These are phyloP conservation scores for Lampris megalopsis DNA, from an alignment of 2,113 vertebrate species.

Conservation along the genomic window DNA sequence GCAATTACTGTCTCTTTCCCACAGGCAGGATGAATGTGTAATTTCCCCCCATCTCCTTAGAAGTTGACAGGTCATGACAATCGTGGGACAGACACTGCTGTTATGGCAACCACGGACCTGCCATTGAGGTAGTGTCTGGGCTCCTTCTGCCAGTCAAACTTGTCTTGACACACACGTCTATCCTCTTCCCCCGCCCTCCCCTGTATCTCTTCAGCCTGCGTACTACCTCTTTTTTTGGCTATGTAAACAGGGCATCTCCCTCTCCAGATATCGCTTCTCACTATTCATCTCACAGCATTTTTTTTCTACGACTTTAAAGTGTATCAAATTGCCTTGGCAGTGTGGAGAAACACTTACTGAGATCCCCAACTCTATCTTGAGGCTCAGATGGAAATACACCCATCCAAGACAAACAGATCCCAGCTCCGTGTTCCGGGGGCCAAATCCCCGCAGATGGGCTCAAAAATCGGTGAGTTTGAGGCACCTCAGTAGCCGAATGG, in stretches of 20 bases:
- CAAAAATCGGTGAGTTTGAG: slow-evolving; percentile 18
- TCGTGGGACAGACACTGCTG: slow-evolving; percentile 60
- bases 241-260: slow-evolving; percentile 10
- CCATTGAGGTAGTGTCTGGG: slow-evolving; percentile 51
- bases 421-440: slow-evolving; percentile 29
- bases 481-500: too few relatives aligned
- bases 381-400: slow-evolving; percentile 31
- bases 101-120: slow-evolving; percentile 71
- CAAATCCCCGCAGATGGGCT: slow-evolving; percentile 65
- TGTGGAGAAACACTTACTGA: slow-evolving; percentile 44
- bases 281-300: slow-evolving; percentile 11
- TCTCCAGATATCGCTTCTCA: slow-evolving; percentile 23
- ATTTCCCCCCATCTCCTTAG: slow-evolving; percentile 75
- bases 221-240: slow-evolving; percentile 13
- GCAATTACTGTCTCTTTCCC: slow-evolving; percentile 76
- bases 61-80: slow-evolving; percentile 76
- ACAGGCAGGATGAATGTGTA: slow-evolving; percentile 75
- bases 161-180: slow-evolving; percentile 55
- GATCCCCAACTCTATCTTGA: slow-evolving; percentile 12
- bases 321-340: slow-evolving; percentile 18
- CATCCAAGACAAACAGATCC: slow-evolving; percentile 60
- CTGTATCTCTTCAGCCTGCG: slow-evolving; percentile 16
- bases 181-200: slow-evolving; percentile 24
- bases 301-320: slow-evolving; percentile 2
- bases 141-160: slow-evolving; percentile 62